A percentile compares a stretch with the other conserved stretches of the same genome.
Conservation (phyloP, 2,888 invertebrate genomes). For the Melipona beecheii region DNA sequence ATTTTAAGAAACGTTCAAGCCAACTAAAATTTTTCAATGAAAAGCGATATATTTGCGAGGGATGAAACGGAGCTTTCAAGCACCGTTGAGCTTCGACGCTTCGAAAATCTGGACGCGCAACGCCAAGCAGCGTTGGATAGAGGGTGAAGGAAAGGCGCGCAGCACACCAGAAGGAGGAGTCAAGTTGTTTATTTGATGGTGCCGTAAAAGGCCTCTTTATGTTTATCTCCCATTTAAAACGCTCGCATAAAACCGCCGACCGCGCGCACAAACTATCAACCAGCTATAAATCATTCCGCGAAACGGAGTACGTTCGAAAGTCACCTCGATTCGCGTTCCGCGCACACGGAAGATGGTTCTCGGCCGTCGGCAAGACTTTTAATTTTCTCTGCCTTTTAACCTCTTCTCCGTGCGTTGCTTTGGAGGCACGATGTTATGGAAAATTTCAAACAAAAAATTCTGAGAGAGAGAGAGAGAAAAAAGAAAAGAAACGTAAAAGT, state of each 20-base stretch:
- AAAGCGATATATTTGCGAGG: too few relatives aligned
- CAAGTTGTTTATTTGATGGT: conserved; percentile 85
- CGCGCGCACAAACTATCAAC: conserved; percentile 83
- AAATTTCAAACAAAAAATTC: not conserved
- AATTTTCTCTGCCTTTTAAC: not conserved
- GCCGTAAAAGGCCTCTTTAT: conserved; percentile 84
- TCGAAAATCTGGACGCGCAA: conserved; percentile 47
- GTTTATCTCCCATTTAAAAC: conserved; percentile 84
- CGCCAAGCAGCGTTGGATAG: not conserved
- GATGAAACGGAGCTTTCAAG: not conserved
- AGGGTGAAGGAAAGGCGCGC: conserved; percentile 38
- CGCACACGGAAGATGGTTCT: conserved; percentile 30
- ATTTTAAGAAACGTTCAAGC: not conserved
- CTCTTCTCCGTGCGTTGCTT: not conserved
- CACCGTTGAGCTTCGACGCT: conserved; percentile 16
- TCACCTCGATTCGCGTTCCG: conserved; percentile 62
- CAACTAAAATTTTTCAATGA: not conserved
- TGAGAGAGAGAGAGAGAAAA: too few relatives aligned
- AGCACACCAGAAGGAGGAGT: conserved; percentile 81
- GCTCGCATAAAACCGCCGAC: conserved; percentile 82
- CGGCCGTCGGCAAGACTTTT: conserved; percentile 20
- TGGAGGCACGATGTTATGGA: too few relatives aligned
- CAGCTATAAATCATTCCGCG: conserved; percentile 81
- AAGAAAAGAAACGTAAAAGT: not conserved
- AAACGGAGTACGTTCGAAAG: conserved; percentile 74